Evolutionary conservation across 2,797 vertebrate genomes (phyloP).

Genomic region (Sarcoramphus papa): DNA sequence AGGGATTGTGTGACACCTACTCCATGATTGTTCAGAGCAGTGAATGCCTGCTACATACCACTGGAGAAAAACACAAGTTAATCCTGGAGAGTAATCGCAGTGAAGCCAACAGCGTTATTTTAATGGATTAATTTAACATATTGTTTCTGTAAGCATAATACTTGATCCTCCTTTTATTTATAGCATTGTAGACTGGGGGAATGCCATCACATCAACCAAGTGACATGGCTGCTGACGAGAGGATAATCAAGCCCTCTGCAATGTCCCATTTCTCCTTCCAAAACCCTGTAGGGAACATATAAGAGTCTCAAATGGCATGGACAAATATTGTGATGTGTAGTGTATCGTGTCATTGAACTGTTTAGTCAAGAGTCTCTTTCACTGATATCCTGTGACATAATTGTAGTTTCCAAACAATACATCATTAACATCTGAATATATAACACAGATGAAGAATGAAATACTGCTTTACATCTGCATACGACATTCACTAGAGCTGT

Average conservation of each 20-base stretch:
- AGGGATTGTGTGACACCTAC: not conserved
- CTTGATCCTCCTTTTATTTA: not conserved
- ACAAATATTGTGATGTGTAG: not conserved
- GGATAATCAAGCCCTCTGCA: not conserved
- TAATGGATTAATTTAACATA: not conserved
- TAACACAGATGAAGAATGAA: not conserved
- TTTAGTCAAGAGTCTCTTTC: not conserved
- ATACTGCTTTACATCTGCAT: not conserved
- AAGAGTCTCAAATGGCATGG: not conserved
- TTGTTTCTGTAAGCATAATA: not conserved
- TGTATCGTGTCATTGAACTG: accelerated
- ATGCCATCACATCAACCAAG: not conserved
- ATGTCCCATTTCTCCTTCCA: not conserved
- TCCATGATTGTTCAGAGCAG: not conserved
- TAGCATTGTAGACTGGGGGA: not conserved
- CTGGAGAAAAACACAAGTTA: not conserved
- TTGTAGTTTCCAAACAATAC: not conserved
- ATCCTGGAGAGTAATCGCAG: not conserved
- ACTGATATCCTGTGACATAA: not conserved
- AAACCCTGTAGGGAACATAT: not conserved
- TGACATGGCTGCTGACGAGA: not conserved
- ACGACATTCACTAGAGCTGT: not conserved
- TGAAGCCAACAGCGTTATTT: not conserved
- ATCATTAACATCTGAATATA: not conserved
- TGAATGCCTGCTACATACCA: not conserved